phyloP scores from a whole-genome alignment of 2,888 invertebrate species.

The Sepiola atlantica region DNA sequence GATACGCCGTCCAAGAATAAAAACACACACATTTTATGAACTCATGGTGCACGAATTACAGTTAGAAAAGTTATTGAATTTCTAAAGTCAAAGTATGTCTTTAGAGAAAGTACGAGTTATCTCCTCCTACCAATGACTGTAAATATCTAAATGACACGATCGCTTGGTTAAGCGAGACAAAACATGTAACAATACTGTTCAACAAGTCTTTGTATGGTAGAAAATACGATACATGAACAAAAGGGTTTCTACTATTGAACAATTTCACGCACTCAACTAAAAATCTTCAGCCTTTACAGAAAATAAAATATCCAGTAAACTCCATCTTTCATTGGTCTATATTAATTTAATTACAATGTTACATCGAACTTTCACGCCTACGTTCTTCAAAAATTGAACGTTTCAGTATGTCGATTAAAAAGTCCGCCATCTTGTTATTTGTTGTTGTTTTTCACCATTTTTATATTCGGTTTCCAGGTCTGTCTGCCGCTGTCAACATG shows the following conservation, averaged over 20 bases:
- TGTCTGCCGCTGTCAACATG: not conserved
- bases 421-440: not conserved
- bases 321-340: not conserved
- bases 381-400: not conserved
- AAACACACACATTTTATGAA: too few relatives aligned
- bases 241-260: not conserved
- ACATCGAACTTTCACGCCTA: not conserved
- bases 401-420: not conserved
- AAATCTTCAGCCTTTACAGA: not conserved
- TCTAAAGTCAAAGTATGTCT: not conserved
- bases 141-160: not conserved
- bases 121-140: not conserved
- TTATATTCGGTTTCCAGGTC: not conserved
- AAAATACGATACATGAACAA: not conserved
- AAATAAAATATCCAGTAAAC: not conserved
- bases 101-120: not conserved
- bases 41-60: too few relatives aligned
- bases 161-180: not conserved
- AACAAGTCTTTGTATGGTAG: not conserved
- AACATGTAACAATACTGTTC: not conserved
- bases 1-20: too few relatives aligned
- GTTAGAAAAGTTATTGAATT: not conserved
- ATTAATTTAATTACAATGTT: conserved; percentile 32
- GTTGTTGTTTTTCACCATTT: not conserved
- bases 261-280: not conserved